Evolutionary conservation across 2,888 invertebrate genomes (phyloP), one percentile per base, ranked within the genome.

Genomic region (Agrypnus murinus): DNA sequence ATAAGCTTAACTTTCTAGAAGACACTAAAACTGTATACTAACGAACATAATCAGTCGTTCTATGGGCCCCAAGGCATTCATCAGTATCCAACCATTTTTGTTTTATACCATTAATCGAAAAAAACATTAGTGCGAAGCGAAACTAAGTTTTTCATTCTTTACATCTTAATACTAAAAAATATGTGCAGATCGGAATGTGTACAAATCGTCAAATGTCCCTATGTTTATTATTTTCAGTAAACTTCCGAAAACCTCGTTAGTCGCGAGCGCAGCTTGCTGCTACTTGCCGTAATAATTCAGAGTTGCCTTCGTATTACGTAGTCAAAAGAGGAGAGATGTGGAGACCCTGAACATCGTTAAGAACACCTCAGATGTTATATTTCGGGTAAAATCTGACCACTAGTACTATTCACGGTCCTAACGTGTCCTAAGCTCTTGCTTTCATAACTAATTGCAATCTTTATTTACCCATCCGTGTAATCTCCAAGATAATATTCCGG

Each of bases 401-500:
- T 12, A 14, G 15, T 43, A 45, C 38, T 17, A n/a, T 10, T 53
- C 14, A n/a, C n/a, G n/a, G n/a, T 6, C 32, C 17, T 5, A 2
- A 7, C 12, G 17, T 43, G n/a, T 17, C 14, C 43, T 55, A 65
- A 55, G 36, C 36, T 40, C 38, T 10, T 36, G 48, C 36, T 50
- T 53, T 57, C 9, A 43, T 43, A 55, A 53, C 40, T 65, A 65
- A 55, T 65, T 45, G 14, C 15, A 45, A 43, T 40, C 45, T 55
- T 65, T 55, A 55, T 65, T 65, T 32, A 50, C 45, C 34, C 63
- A 50, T 38, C 40, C 38, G 25, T 25, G 19, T 63, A 63, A 63
- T 50, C 63, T 50, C 36, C 25, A 50, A 62, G 62, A 62, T 62
- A 62, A 62, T 36, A 48, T 48, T 19, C 19, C 32, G 46, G 62